Conservation (phyloP, 2,113 vertebrate species). For the Albula goreensis region DNA sequence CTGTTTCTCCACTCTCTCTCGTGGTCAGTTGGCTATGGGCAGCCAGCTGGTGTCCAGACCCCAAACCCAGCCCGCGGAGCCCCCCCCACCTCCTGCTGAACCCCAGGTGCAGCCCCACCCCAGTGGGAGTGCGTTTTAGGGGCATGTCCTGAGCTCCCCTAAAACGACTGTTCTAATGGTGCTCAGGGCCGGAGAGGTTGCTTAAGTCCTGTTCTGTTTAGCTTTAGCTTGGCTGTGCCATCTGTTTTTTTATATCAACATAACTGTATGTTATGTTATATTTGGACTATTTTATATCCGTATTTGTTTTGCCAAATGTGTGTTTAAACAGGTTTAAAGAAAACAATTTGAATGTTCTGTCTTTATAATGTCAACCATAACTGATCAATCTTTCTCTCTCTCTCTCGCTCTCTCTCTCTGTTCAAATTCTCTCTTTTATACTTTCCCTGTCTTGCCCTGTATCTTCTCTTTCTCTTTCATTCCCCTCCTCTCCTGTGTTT, state of each 20-base stretch:
- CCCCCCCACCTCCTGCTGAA: conserved; percentile 64
- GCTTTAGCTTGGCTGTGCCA: no score
- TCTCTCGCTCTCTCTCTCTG: background rate
- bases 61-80: conserved; percentile 41
- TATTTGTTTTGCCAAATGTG: background rate
- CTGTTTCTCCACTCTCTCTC: background rate
- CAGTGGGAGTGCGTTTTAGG: background rate
- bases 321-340: no score
- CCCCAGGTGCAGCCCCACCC: conserved; percentile 71
- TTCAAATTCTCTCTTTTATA: background rate
- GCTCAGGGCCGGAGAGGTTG: background rate
- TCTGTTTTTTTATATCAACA: no score
- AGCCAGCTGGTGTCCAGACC: conserved; percentile 57
- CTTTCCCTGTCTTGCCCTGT: conserved; percentile 13
- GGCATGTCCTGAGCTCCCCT: conserved; percentile 30
- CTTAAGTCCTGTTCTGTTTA: background rate
- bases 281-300: background rate
- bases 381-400: background rate
- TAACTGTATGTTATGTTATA: background rate
- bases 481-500: accelerated
- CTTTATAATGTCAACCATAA: background rate
- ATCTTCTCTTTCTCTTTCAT: background rate
- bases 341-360: no score
- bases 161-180: background rate
- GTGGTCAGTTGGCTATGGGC: conserved; percentile 61